phyloP scores from a whole-genome alignment of 2,113 vertebrate genomes.

The Panthera uncia region DNA sequence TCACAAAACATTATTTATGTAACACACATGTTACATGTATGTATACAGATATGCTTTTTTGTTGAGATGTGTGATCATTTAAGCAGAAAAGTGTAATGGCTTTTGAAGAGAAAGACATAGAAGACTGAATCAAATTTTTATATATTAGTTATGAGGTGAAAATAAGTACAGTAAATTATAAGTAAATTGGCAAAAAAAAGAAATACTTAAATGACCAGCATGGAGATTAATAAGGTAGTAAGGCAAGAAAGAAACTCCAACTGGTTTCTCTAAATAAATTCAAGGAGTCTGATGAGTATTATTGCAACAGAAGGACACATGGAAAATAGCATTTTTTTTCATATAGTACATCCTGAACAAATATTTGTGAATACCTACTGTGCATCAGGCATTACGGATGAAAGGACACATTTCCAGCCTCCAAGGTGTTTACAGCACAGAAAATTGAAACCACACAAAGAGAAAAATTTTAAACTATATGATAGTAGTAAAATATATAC shows the following conservation, averaged over 20 bases:
- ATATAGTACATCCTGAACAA: background rate
- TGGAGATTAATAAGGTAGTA: background rate
- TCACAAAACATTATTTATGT: no score
- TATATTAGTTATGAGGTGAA: background rate
- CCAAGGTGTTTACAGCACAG: background rate
- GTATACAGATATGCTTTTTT: background rate
- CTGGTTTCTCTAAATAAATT: background rate
- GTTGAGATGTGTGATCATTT: background rate
- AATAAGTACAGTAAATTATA: background rate
- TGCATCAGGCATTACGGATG: background rate
- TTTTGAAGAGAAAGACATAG: background rate
- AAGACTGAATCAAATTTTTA: background rate
- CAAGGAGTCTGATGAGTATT: background rate
- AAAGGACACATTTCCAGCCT: background rate
- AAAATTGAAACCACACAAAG: background rate
- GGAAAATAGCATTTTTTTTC: background rate
- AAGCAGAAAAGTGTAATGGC: background rate
- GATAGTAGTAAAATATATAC: background rate
- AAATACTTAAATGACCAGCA: background rate
- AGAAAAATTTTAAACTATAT: background rate
- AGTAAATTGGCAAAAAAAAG: background rate
- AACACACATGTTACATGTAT: background rate
- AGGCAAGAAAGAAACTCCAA: background rate
- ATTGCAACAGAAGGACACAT: background rate
- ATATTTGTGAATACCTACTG: background rate